Base-by-base conservation (phyloP, 2,113 vertebrate genomes). In the Catharus minimus region DNA sequence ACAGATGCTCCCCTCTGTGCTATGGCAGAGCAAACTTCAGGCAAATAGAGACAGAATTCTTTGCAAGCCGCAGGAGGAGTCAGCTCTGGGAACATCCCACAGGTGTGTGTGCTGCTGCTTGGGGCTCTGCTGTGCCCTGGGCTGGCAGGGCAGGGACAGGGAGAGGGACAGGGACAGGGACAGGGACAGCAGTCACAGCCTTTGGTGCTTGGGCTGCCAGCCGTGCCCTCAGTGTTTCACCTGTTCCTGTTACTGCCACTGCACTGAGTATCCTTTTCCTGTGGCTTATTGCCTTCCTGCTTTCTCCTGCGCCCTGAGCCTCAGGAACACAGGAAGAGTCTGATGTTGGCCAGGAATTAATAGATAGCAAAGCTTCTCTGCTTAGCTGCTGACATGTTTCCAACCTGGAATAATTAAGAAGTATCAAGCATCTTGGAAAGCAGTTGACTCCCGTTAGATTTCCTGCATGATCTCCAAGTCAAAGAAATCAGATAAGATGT, bases 361-460 rank as follows among this genome's bases (percentile, higher is more conserved):
- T 20, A 58, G 43, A 79, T 49, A 58, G 56, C 53, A 38, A 69
- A 92, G 44, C 65, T 53, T 67, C 44, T 81, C 76, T 65, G 52
- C 43, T 76, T 47, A 33, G 44, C 77, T 92, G 75, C 61, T 92
- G 91, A 79, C 58, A 39, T 50, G 66, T 58, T 89, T 87, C 84
- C 91, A 91, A 92, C 84, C 84, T 90, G 77, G 57, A 92, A 75
- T 87, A 82, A 94, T 89, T 89, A 93, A 84, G 61, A 91, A 75
- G 33, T 65, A 90, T 49, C 60, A 56, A 90, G 61, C 80, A 62
- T 92, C 79, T 83, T 88, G 80, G 83, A 81, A 88, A 86, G 73
- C 86, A 74, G 47, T 95, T 90, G 94, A 55, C 27, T 93, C 77
- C 66, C 81, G 9, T 78, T 75, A 79, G 78, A 43, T 71, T 94